phyloP scores from a whole-genome alignment of 2,797 vertebrate species.

The Erpetoichthys calabaricus region DNA sequence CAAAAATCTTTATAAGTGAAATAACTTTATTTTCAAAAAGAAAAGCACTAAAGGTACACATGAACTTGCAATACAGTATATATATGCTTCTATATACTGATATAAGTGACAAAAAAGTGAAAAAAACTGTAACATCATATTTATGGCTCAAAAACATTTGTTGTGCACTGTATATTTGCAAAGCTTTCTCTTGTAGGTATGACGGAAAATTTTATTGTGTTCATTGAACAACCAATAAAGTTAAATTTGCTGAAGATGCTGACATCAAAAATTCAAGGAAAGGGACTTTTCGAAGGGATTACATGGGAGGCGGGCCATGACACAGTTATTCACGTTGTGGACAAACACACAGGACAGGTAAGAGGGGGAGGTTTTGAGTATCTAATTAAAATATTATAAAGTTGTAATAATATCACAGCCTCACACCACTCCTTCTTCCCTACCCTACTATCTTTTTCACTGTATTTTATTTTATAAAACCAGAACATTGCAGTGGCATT shows the following conservation, averaged over 20 bases:
- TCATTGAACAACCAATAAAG: slow-evolving; percentile 80
- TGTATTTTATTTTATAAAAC: too few relatives aligned
- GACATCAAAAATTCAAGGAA: slow-evolving; percentile 57
- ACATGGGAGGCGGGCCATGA: slow-evolving; percentile 74
- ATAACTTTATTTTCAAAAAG: too few relatives aligned
- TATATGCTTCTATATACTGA: too few relatives aligned
- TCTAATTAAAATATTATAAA: too few relatives aligned
- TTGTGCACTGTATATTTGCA: not conserved
- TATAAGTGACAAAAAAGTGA: too few relatives aligned
- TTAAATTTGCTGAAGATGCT: slow-evolving; percentile 71
- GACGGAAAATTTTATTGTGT: slow-evolving; percentile 83
- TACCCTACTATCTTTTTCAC: too few relatives aligned
- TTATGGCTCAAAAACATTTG: not conserved
- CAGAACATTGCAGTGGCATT: too few relatives aligned
- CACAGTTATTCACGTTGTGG: slow-evolving; percentile 66
- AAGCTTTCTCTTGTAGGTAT: slow-evolving; percentile 51
- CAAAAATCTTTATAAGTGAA: too few relatives aligned
- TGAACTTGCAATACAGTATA: too few relatives aligned
- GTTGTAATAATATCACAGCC: too few relatives aligned
- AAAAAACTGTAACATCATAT: not conserved
- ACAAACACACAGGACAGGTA: slow-evolving; percentile 77
- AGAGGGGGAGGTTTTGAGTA: not conserved
- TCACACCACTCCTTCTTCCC: too few relatives aligned
- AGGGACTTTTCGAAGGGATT: slow-evolving; percentile 50
- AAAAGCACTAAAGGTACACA: too few relatives aligned